Percentiles rank a stretch among this genome's conserved stretches.
These are phyloP conservation scores for Spilarctia lutea DNA, from an alignment of 2,888 invertebrate species.

Conservation along the genomic window DNA sequence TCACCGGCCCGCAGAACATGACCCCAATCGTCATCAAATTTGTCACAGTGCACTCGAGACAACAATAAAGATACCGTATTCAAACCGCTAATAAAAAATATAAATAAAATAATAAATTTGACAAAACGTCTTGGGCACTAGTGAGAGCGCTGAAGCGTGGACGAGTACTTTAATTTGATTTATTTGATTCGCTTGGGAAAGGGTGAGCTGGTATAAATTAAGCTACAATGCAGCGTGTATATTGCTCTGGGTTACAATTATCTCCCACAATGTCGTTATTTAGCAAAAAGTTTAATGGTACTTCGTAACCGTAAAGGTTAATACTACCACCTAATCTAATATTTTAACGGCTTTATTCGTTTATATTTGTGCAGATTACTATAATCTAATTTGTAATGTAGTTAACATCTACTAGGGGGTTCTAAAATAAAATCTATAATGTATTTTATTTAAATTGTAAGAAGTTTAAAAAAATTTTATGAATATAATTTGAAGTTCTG, in stretches of 20 bases:
- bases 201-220: constrained; percentile 81
- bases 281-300: constrained; percentile 54
- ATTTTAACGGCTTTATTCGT: constrained; percentile 2
- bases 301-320: constrained; percentile 27
- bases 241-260: constrained; percentile 48
- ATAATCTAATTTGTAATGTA: not conserved
- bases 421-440: not conserved
- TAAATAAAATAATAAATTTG: constrained; percentile 86
- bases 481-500: not conserved
- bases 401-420: not conserved
- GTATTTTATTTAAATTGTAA: not conserved
- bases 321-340: not conserved
- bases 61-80: constrained; percentile 80
- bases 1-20: constrained; percentile 76
- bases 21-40: constrained; percentile 85
- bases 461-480: not conserved
- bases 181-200: constrained; percentile 80
- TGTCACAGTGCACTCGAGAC: constrained; percentile 84
- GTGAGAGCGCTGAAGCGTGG: constrained; percentile 76
- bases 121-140: constrained; percentile 87
- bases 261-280: constrained; percentile 43
- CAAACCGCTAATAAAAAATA: constrained; percentile 81
- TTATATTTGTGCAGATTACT: not conserved
- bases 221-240: constrained; percentile 64
- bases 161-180: constrained; percentile 85